Conservation (phyloP, 2,888 invertebrate genomes). For the Notodonta ziczac region DNA sequence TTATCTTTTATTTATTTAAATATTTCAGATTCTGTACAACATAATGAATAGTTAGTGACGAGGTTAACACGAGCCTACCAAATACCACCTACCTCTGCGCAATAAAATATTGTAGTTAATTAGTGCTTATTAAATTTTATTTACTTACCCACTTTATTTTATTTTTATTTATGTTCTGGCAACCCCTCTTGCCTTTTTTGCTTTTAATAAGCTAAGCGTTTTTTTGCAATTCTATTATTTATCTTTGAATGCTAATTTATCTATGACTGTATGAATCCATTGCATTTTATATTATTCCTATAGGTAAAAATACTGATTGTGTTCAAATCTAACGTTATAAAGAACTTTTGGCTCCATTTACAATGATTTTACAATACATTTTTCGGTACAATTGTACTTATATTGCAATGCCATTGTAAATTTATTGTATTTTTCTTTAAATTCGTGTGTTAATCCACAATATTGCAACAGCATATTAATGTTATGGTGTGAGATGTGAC, state of each 20-base stretch:
- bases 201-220: not conserved
- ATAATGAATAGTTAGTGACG: conserved; percentile 50
- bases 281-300: no score
- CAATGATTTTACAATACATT: no score
- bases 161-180: conserved; percentile 43
- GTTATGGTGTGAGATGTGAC: no score
- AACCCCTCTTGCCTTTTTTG: conserved; percentile 31
- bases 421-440: no score
- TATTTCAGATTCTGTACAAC: conserved; percentile 55
- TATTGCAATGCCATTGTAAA: no score
- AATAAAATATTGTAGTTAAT: conserved; percentile 27
- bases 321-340: no score
- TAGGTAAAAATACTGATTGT: no score
- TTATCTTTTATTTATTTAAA: conserved; percentile 26
- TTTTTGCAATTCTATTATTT: not conserved
- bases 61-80: conserved; percentile 14
- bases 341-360: no score
- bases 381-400: no score
- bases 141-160: conserved; percentile 37
- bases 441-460: no score
- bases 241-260: not conserved
- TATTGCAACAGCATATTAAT: no score
- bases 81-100: not conserved
- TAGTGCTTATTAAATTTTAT: conserved; percentile 42
- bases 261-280: no score